phyloP scores from a whole-genome alignment of 2,113 vertebrate genomes.

The Alethe diademata region DNA sequence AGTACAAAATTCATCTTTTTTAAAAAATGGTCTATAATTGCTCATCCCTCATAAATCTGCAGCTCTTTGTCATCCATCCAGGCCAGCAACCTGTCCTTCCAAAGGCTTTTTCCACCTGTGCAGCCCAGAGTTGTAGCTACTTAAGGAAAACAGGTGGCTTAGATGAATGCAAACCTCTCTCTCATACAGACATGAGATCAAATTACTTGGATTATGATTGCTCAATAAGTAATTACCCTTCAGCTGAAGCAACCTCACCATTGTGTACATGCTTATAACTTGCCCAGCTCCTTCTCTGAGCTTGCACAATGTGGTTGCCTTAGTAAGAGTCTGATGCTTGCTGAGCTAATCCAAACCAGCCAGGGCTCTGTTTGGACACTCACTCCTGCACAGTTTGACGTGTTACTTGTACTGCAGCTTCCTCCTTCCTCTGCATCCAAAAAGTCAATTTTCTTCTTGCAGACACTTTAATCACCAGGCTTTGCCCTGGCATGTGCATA shows the following conservation, averaged over 20 bases:
- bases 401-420: neutral
- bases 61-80: neutral
- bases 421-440: neutral
- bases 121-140: neutral
- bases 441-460: neutral
- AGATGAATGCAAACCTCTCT: neutral
- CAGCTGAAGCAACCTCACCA: conserved; percentile 25
- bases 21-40: neutral
- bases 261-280: neutral
- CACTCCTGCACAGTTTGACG: neutral
- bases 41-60: neutral
- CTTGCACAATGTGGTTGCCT: neutral
- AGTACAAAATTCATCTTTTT: neutral
- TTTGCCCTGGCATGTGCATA: neutral
- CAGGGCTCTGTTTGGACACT: neutral
- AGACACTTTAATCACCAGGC: neutral
- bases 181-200: neutral
- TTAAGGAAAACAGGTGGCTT: neutral
- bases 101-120: neutral
- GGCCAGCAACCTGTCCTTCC: neutral
- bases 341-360: conserved; percentile 1
- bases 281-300: neutral
- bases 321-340: neutral
- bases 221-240: conserved; percentile 14
- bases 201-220: neutral